Percentiles rank a stretch among this genome's conserved stretches.
Evolutionary conservation across 2,888 invertebrate species (phyloP).

Genomic region (Aporophyla nigra): DNA sequence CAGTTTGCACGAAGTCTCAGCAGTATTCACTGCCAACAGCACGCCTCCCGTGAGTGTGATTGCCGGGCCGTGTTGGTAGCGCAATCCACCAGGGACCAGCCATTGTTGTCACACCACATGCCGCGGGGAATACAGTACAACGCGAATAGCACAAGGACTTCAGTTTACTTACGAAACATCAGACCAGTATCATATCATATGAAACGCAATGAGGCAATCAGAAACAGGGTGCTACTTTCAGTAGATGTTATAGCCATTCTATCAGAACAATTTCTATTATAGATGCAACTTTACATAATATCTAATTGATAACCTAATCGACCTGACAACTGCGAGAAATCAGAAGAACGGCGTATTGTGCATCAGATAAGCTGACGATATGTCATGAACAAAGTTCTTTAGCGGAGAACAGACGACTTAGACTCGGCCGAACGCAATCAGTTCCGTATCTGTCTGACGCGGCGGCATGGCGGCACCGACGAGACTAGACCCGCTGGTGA

Average conservation of each 20-base stretch:
- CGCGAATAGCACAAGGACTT: conserved; percentile 20
- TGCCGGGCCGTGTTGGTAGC: background rate
- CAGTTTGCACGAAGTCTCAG: background rate
- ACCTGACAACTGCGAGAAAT: conserved; percentile 38
- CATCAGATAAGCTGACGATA: conserved; percentile 31
- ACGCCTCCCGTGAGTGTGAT: conserved; percentile 20
- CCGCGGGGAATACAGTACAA: conserved; percentile 27
- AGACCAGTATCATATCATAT: background rate
- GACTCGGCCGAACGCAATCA: conserved; percentile 1
- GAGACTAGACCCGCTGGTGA: conserved; percentile 1
- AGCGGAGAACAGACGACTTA: conserved; percentile 11
- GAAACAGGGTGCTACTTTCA: background rate
- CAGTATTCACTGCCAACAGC: background rate
- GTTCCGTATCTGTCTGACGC: background rate
- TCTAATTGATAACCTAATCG: conserved; percentile 25
- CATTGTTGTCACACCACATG: conserved; percentile 28
- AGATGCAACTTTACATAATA: conserved; percentile 13
- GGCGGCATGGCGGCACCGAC: no score
- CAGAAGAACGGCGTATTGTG: conserved; percentile 39
- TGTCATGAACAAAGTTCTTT: conserved; percentile 11
- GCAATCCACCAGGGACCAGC: conserved; percentile 20
- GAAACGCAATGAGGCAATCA: conserved; percentile 1
- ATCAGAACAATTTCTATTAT: conserved; percentile 4
- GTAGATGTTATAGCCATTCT: background rate
- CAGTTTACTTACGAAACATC: conserved; percentile 18